A percentile compares a stretch with the other conserved stretches of the same genome.
Evolutionary conservation across 2,888 invertebrate species (phyloP).

Genomic region (Ganaspis brasiliensis): DNA sequence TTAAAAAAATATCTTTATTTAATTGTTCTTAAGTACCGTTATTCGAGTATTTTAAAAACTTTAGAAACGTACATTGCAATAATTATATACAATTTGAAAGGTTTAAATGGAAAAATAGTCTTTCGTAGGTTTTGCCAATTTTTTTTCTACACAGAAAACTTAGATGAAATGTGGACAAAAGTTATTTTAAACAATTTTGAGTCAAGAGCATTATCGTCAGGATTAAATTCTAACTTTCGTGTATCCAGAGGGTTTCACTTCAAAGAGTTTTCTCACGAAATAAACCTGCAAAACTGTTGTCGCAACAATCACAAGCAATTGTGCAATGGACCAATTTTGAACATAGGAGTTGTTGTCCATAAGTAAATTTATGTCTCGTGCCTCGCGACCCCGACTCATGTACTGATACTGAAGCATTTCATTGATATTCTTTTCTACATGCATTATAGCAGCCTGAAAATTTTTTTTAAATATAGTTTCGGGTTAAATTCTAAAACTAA

Average conservation of each 20-base stretch:
- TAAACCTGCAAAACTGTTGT: conserved; percentile 92
- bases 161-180: background rate
- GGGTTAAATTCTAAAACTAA: no score
- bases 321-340: conserved; percentile 93
- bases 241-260: conserved; percentile 85
- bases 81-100: background rate
- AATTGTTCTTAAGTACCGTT: background rate
- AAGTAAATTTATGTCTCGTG: conserved; percentile 91
- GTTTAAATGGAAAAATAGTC: background rate
- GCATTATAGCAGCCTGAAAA: conserved; percentile 88
- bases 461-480: no score
- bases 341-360: conserved; percentile 92
- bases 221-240: conserved; percentile 75
- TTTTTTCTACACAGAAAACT: background rate
- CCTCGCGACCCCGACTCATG: conserved; percentile 89
- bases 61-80: conserved; percentile 1
- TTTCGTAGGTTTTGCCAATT: background rate
- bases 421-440: conserved; percentile 92
- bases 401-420: conserved; percentile 93
- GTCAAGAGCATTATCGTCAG: background rate
- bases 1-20: background rate
- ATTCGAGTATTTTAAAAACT: conserved; percentile 1
- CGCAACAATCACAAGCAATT: conserved; percentile 90
- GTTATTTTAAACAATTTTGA: background rate
- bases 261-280: conserved; percentile 94